These are phyloP conservation scores for Lamprologus sp. DNA, from an alignment of 2,113 vertebrate species.

Conservation along the genomic window DNA sequence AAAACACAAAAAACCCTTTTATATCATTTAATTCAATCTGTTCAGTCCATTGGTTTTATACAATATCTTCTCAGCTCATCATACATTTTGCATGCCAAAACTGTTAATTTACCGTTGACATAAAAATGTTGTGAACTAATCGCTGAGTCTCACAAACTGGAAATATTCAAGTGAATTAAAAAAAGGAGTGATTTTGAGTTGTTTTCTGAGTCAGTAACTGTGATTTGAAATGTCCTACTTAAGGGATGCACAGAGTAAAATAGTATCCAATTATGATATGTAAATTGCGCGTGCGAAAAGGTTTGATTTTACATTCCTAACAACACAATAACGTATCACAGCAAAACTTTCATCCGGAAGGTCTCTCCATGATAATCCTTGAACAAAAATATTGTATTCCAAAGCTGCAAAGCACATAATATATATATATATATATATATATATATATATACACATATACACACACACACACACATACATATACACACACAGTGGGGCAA, in stretches of 20 bases:
- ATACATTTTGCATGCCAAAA: background rate
- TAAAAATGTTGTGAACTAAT: background rate
- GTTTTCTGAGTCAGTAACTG: background rate
- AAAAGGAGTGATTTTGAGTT: background rate
- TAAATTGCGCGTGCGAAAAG: fast-evolving
- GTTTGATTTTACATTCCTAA: background rate
- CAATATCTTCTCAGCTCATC: background rate
- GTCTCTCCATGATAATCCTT: background rate
- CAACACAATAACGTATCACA: background rate
- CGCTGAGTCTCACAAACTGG: background rate
- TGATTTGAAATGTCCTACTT: background rate
- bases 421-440: fast-evolving
- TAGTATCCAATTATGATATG: background rate
- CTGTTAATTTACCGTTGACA: background rate
- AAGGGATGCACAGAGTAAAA: background rate
- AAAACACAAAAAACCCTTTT: fast-evolving
- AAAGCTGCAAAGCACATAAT: background rate
- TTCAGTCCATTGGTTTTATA: background rate
- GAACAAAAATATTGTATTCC: background rate
- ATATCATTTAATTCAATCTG: background rate
- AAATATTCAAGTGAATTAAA: background rate
- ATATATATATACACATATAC: no score
- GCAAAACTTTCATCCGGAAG: background rate
- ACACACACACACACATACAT: no score
- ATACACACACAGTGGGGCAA: no score